These are phyloP conservation scores for Notodonta ziczac DNA, from an alignment of 2,888 invertebrate species.

Conservation along the genomic window DNA sequence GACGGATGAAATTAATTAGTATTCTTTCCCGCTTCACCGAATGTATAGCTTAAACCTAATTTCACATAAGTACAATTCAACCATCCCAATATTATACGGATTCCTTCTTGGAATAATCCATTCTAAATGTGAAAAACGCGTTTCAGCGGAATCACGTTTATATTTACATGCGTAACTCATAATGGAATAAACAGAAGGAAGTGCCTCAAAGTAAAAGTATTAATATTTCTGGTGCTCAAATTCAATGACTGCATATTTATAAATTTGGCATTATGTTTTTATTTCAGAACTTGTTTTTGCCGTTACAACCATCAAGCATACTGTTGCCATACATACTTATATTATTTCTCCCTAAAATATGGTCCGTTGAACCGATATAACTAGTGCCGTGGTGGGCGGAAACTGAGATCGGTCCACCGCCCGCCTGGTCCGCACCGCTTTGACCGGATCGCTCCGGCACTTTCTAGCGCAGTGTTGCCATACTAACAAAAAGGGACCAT, in stretches of 20 bases:
- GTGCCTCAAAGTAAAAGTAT: slow-evolving; percentile 1
- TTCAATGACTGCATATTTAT: neutral
- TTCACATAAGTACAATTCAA: slow-evolving; percentile 24
- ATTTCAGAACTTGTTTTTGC: too few relatives aligned
- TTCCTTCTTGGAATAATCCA: slow-evolving; percentile 11
- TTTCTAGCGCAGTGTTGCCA: slow-evolving; percentile 33
- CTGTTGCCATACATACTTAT: neutral
- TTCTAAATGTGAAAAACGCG: slow-evolving; percentile 9
- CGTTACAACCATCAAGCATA: neutral
- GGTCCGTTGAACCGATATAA: slow-evolving; percentile 64
- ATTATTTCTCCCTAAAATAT: slow-evolving; percentile 23
- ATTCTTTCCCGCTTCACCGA: slow-evolving; percentile 15
- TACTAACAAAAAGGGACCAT: neutral
- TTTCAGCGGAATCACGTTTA: slow-evolving; percentile 1
- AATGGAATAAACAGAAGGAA: neutral
- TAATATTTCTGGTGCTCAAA: neutral
- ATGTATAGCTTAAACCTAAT: slow-evolving; percentile 24
- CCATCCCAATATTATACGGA: slow-evolving; percentile 16
- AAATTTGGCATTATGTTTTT: neutral
- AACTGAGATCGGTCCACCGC: slow-evolving; percentile 46
- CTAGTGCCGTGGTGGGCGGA: slow-evolving; percentile 57
- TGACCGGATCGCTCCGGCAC: slow-evolving; percentile 59
- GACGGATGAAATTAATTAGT: slow-evolving; percentile 15
- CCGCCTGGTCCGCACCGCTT: slow-evolving; percentile 54
- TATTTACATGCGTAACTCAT: neutral